phyloP scores from a whole-genome alignment of 2,888 invertebrate genomes.

The Ptilodon capucinus region DNA sequence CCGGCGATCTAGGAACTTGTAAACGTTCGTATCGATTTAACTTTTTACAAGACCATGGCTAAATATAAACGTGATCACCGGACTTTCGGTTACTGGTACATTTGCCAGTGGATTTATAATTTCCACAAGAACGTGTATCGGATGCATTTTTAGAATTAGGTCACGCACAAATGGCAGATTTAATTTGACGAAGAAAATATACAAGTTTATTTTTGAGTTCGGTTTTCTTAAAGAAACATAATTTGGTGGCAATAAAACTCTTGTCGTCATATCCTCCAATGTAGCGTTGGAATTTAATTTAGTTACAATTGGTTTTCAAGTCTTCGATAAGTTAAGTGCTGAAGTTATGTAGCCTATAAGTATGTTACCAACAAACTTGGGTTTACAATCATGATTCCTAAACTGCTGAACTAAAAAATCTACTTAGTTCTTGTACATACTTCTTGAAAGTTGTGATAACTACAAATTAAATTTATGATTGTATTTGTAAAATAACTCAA shows the following conservation, averaged over 20 bases:
- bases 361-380: too few relatives aligned
- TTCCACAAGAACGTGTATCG: neutral
- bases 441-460: neutral
- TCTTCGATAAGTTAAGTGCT: neutral
- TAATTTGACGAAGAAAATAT: neutral
- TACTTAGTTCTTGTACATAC: neutral
- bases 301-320: neutral
- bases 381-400: too few relatives aligned
- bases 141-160: slow-evolving; percentile 1
- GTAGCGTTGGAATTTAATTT: neutral
- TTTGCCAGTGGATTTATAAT: slow-evolving; percentile 6
- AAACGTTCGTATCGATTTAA: slow-evolving; percentile 20
- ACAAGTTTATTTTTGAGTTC: too few relatives aligned
- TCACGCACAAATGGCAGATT: neutral
- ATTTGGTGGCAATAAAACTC: neutral
- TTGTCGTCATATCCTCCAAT: too few relatives aligned
- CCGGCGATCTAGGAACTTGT: slow-evolving; percentile 14
- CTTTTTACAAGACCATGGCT: slow-evolving; percentile 3
- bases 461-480: neutral
- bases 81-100: neutral
- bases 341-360: too few relatives aligned
- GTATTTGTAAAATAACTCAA: neutral
- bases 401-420: neutral
- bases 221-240: neutral
- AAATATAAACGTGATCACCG: neutral